These are phyloP conservation scores for Rutilus rutilus DNA, from an alignment of 2,113 vertebrate species.

Conservation along the genomic window DNA sequence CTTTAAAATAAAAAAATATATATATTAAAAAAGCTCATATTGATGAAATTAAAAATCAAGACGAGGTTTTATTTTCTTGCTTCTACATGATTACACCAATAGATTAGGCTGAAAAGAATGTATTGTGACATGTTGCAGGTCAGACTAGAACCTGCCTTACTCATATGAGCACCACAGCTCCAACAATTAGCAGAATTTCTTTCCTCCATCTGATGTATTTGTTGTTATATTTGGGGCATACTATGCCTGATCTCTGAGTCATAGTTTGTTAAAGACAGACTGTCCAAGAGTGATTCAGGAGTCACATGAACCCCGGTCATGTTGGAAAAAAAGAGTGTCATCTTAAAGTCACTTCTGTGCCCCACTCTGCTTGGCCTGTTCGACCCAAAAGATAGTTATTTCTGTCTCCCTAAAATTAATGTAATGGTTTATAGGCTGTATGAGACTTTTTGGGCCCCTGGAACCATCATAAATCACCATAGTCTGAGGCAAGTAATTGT, in stretches of 20 bases:
- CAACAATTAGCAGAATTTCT: not conserved
- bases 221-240: not conserved
- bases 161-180: not conserved
- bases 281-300: not conserved
- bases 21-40: too few species aligned
- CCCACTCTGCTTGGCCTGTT: not conserved
- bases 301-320: not conserved
- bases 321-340: not conserved
- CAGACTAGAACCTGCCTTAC: not conserved
- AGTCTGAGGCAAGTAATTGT: constrained; percentile 31
- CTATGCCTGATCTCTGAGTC: not conserved
- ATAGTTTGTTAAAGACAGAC: not conserved
- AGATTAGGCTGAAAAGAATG: not conserved
- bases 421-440: constrained; percentile 24
- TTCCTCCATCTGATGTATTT: not conserved
- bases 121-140: not conserved
- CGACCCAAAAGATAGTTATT: not conserved
- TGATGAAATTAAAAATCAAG: not conserved
- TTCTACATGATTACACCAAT: not conserved
- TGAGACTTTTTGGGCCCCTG: constrained; percentile 9
- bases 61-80: not conserved
- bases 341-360: not conserved
- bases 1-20: too few species aligned
- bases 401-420: not conserved
- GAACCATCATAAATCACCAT: constrained; percentile 21